Evolutionary conservation across 2,113 vertebrate species (phyloP), one percentile per base, ranked within the genome.

Genomic region (Glaucomys volans): DNA sequence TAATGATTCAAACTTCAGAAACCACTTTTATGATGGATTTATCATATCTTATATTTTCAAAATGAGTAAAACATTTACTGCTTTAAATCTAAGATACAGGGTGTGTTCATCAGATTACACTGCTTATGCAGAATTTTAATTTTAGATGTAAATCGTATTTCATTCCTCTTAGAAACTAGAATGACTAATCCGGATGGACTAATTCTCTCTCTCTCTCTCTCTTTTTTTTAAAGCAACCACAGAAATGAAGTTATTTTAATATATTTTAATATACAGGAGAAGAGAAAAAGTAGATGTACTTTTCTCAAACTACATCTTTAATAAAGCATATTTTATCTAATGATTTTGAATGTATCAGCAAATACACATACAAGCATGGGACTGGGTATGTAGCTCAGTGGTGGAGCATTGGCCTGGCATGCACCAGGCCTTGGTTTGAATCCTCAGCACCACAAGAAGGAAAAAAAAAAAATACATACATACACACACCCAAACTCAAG

Each of bases 21-120:
- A 86, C 32, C 18, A 82, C 50, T 91, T 93, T 89, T 92, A 66
- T 75, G 69, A 89, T 91, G 44, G 35, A 91, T 44, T 95, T 88
- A 77, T 74, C 62, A 54, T 79, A 94, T 75, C 22, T 89, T 42
- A 82, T 88, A 94, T 82, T 89, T 59, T 93, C 95, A 94, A 95
- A 93, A 66, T 85, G 86, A 95, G 62, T 79, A 74, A 86, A 90
- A 79, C 32, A 92, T 50, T 92, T 74, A 47, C 77, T 97, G 20
- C 13, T 91, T 22, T 91, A 88, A 64, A 75, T 81, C 40, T 80
- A n/a, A 97, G 90, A 79, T 87, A 94, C 96, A 95, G 52, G 4
- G 0, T 67, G 0, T 90, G 28, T 75, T 97, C 64, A 92, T 84
- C 32, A 85, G 67, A 95, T 75, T 71, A 57, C 74, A 69, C 35